Evolutionary conservation across 92 coral and sea anemone species (phyloP).

Genomic region (Porites divaricata): DNA sequence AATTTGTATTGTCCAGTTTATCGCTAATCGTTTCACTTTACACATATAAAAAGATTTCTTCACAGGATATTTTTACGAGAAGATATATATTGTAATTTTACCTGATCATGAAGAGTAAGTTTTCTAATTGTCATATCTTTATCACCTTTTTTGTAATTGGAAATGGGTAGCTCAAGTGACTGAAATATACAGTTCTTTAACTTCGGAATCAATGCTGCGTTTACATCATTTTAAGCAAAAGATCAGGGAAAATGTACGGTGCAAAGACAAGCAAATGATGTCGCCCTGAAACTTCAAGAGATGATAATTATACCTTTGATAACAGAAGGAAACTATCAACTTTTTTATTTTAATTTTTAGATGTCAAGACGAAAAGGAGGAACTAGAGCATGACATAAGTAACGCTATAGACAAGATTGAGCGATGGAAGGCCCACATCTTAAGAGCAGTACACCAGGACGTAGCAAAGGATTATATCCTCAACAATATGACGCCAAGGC

Average conservation of each 20-base stretch:
- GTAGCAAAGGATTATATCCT: constrained; percentile 32
- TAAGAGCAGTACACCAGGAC: constrained; percentile 45
- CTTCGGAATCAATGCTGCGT: not conserved
- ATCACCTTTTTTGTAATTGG: not conserved
- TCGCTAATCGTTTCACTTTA: no score
- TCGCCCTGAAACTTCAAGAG: not conserved
- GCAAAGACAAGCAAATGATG: not conserved
- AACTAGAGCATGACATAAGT: constrained; percentile 10
- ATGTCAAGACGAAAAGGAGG: constrained; percentile 8
- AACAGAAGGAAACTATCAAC: not conserved
- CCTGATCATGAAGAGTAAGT: no score
- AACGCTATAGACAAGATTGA: constrained; percentile 30
- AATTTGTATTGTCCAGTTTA: no score
- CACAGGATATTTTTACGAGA: no score
- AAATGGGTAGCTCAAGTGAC: constrained; percentile 7
- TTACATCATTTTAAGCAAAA: no score
- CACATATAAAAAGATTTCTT: no score
- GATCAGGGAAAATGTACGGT: no score
- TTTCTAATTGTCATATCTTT: constrained; percentile 1
- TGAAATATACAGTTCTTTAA: constrained; percentile 3
- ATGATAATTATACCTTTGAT: not conserved
- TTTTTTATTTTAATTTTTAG: not conserved
- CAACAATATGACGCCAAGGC: constrained; percentile 12
- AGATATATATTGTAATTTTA: no score
- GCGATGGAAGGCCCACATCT: constrained; percentile 21